These are phyloP conservation scores for Channa argus DNA, from an alignment of 2,113 vertebrate genomes.

Conservation along the genomic window DNA sequence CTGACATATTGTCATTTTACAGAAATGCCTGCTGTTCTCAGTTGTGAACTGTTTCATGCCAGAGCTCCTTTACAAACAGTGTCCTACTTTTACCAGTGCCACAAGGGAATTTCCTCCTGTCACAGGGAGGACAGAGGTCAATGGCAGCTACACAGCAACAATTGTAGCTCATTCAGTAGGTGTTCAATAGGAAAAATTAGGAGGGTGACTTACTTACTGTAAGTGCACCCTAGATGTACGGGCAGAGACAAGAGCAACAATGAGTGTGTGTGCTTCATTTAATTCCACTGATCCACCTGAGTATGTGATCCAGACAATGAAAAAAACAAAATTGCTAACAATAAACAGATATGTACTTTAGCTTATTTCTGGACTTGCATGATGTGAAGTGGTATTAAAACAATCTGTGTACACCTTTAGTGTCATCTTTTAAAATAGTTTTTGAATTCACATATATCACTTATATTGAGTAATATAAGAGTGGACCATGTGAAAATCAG, in stretches of 20 bases:
- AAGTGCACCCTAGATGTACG: not conserved
- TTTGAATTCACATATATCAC: too few species aligned
- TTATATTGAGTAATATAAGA: too few species aligned
- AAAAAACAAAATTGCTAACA: too few species aligned
- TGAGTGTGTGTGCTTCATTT: too few species aligned
- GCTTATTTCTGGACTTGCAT: slow-evolving; percentile 38
- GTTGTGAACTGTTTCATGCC: too few species aligned
- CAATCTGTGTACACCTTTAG: not conserved
- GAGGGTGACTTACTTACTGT: not conserved
- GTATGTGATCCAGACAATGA: too few species aligned
- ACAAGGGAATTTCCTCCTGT: not conserved
- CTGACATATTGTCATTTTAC: too few species aligned
- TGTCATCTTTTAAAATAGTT: too few species aligned
- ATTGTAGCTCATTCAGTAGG: not conserved
- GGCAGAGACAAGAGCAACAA: not conserved
- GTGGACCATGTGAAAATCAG: too few species aligned
- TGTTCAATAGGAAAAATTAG: not conserved
- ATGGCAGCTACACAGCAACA: not conserved
- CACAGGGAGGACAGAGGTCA: slow-evolving; percentile 22
- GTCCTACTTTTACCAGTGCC: not conserved
- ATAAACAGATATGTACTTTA: not conserved
- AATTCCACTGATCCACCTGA: too few species aligned
- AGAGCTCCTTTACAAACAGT: not conserved
- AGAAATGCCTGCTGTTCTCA: too few species aligned
- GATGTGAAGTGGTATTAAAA: slow-evolving; percentile 30